Base-by-base conservation (phyloP, 1,140 invertebrate species). In the Hermetia illucens region DNA sequence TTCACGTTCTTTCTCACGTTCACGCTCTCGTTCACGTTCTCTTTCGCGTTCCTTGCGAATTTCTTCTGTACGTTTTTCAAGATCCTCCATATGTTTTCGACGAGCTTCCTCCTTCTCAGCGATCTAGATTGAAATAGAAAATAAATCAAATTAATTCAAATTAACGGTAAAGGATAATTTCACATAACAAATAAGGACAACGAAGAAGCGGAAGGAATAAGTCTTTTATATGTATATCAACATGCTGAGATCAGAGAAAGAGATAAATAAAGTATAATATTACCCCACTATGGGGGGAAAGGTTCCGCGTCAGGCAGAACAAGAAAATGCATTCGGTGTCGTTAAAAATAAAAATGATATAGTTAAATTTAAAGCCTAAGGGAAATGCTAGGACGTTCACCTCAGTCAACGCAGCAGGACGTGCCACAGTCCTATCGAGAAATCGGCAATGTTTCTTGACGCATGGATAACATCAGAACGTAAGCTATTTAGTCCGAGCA, bases 21-120 rank as follows among this genome's bases (percentile, higher is more conserved):
- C 33, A 20, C 36, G 36, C 37, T 42, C 40, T 29, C 41, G 37
- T 32, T 43, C 44, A 38, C 37, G 31, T 38, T 60, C 56, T 16
- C 38, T 12, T 31, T 55, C 53, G 2, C 53, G 47, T 24, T 59
- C 52, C 40, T 57, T 56, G 5, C 73, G 72, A 55, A 79, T 68
- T 61, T 83, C 80, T 58, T 78, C 77, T 47, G 82, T 53, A 47
- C 77, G 69, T 34, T 78, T 69, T 51, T 87, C 82, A 47, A 86
- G 78, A 59, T 88, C 84, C 21, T 79, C 81, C 74, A 89, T 80
- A 49, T 85, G 82, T 51, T 85, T 77, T 34, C 82, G 71, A 34
- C 86, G 67, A 62, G 84, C 78, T 55, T 86, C 82, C 65, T 89
- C 84, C 59, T 89, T 89, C 46, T 83, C 71, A 38, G 79, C 78